Evolutionary conservation across 2,888 invertebrate species (phyloP).

Genomic region (Atethmia centrago): DNA sequence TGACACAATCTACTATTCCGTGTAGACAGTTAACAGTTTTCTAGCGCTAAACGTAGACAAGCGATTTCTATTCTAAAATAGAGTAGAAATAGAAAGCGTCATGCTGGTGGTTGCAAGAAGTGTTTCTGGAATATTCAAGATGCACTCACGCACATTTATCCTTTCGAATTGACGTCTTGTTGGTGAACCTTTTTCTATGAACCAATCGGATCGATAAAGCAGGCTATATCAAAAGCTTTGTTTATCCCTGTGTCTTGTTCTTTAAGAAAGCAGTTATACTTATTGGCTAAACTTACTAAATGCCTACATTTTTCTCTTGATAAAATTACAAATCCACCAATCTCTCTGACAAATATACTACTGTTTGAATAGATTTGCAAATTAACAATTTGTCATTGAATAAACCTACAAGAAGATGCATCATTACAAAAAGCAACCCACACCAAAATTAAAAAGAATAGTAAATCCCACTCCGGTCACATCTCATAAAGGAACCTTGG

Average conservation of each 20-base stretch:
- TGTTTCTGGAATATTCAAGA: neutral
- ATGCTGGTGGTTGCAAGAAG: neutral
- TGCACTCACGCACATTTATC: too few relatives aligned
- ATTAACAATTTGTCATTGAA: conserved; percentile 5
- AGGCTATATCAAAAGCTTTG: too few relatives aligned
- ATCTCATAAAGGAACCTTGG: conserved; percentile 32
- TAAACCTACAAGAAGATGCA: conserved; percentile 13
- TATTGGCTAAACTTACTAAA: neutral
- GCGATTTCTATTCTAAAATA: too few relatives aligned
- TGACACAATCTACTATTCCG: too few relatives aligned
- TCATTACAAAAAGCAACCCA: conserved; percentile 14
- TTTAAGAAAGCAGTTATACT: neutral
- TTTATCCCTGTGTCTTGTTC: neutral
- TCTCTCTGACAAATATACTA: neutral
- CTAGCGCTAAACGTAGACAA: too few relatives aligned
- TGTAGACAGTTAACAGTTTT: too few relatives aligned
- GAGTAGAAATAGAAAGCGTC: too few relatives aligned
- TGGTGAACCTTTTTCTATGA: neutral
- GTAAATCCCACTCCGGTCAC: conserved; percentile 16
- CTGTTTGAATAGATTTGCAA: neutral
- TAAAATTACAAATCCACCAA: neutral
- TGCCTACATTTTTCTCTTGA: neutral
- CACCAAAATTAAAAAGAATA: conserved; percentile 7
- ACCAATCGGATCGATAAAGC: neutral
- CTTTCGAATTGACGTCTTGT: neutral